Evolutionary conservation across 2,113 vertebrate species (phyloP), one percentile per base, ranked within the genome.

Genomic region (Sigmodon hispidus): DNA sequence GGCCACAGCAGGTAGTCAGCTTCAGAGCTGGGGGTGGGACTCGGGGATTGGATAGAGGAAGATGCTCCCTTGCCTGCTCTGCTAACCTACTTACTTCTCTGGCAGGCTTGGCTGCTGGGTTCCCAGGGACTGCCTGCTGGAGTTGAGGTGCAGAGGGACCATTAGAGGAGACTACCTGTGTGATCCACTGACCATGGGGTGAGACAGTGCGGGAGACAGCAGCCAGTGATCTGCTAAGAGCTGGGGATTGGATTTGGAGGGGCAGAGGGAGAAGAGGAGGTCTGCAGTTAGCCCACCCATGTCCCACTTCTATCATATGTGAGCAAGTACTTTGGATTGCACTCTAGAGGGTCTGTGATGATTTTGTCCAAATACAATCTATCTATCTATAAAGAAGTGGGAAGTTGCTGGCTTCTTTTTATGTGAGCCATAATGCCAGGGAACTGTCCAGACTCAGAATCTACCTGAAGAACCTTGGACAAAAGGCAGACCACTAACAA

Each of bases 331-430:
- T 85, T 70, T 55, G 21, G 12, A n/a, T 77, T 94, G 43, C 13
- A 4, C 12, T 48, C 67, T 48, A 22, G 69, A 72, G 75, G 10
- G 65, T 69, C 50, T 13, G 17, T 65, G 55, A 63, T 75, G 7
- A 83, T 48, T 95, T 93, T 77, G 40, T 87, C 65, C 3, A 87
- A 67, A 59, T 50, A 13, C 22, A 10, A 1, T 63, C 50, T 12
- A 0, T 63, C 50, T 12, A 0, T 50, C 15, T 4, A 4, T 1
- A 76, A 36, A 65, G 89, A 90, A 50, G 1, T 4, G 16, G 16
- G 59, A 72, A 48, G 45, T 22, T 12, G 26, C 75, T 45, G 31
- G 8, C 29, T 87, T n/a, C n/a, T n/a, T n/a, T n/a, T 65, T 61
- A 0, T 65, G 67, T 15, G 40, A 55, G 52, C 17, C 1, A 0